phyloP scores from a whole-genome alignment of 2,797 vertebrate genomes.

The Trachops cirrhosus region DNA sequence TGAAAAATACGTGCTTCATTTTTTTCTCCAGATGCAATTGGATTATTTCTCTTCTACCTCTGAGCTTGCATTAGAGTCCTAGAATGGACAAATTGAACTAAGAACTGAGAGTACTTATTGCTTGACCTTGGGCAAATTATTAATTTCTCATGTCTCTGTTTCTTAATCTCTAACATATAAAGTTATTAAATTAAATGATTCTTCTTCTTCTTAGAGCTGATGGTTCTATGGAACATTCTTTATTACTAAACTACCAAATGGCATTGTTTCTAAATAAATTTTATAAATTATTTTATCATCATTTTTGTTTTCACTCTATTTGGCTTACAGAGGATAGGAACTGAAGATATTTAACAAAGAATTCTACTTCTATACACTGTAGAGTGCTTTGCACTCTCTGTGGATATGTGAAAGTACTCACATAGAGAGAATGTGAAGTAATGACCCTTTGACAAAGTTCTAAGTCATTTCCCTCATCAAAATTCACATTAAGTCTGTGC shows the following conservation, averaged over 20 bases:
- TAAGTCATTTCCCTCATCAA: background rate
- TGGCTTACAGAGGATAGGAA: background rate
- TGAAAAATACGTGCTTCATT: conserved; percentile 64
- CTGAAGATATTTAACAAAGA: background rate
- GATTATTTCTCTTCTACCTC: conserved; percentile 70
- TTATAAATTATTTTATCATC: background rate
- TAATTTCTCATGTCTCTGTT: background rate
- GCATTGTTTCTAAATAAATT: background rate
- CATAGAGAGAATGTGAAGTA: background rate
- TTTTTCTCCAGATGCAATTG: conserved; percentile 51
- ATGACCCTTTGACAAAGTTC: background rate
- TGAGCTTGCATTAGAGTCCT: background rate
- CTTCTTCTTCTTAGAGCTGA: background rate
- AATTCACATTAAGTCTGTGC: background rate
- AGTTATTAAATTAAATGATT: background rate
- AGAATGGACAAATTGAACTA: background rate
- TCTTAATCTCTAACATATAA: background rate
- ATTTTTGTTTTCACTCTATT: background rate
- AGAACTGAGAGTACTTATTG: background rate
- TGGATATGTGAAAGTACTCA: background rate
- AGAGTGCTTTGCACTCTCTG: background rate
- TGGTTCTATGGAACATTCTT: background rate
- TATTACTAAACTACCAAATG: background rate
- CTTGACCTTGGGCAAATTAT: background rate
- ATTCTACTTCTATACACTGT: background rate